These are phyloP conservation scores for Diglossa cyanea DNA, from an alignment of 2,797 vertebrate genomes.

Conservation along the genomic window DNA sequence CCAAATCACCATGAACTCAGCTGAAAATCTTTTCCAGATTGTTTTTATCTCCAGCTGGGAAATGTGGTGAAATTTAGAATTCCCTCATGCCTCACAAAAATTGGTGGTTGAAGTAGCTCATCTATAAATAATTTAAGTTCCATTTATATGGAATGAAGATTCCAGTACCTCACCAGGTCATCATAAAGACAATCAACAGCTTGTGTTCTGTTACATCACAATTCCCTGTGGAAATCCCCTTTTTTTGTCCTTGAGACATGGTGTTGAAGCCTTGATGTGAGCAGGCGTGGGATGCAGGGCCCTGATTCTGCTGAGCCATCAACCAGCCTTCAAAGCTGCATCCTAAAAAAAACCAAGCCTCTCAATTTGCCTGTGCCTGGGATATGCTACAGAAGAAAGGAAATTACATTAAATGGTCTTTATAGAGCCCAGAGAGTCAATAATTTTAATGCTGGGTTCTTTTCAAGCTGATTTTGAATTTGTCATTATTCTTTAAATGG, in stretches of 20 bases:
- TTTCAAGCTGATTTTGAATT: not conserved
- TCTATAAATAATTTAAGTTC: not conserved
- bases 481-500: not conserved
- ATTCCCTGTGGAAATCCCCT: not conserved
- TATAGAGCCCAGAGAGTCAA: not conserved
- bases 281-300: not conserved
- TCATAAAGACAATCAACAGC: not conserved
- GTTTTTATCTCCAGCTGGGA: not conserved
- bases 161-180: not conserved
- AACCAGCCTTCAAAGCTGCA: constrained; percentile 3
- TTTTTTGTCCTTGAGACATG: not conserved
- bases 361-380: not conserved
- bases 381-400: not conserved
- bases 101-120: not conserved
- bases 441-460: not conserved
- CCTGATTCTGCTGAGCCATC: constrained; percentile 28
- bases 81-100: not conserved
- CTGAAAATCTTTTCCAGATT: not conserved
- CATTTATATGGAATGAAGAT: not conserved
- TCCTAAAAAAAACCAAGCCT: not conserved
- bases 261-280: not conserved
- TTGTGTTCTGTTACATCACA: not conserved
- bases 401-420: constrained; percentile 9
- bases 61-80: not conserved
- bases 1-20: not conserved